Conservation (phyloP, 2,888 invertebrate species). For the Anthophora plumipes region DNA sequence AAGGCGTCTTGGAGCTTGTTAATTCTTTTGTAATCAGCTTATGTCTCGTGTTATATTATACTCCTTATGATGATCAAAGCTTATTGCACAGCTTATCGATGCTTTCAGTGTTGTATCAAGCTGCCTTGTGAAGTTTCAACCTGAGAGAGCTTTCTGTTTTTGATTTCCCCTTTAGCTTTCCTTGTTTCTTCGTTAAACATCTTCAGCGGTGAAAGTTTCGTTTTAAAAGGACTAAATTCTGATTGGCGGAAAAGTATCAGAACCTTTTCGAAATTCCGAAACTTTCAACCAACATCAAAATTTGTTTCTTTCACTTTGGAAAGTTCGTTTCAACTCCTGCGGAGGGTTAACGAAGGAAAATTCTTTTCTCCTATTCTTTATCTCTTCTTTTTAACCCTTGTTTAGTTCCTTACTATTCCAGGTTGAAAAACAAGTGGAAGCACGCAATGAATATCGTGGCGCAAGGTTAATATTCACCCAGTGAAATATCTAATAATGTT, state of each 20-base stretch:
- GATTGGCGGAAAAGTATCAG: neutral
- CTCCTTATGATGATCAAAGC: constrained; percentile 31
- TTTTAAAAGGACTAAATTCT: constrained; percentile 10
- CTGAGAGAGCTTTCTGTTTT: neutral
- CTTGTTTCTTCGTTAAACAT: neutral
- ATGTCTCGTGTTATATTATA: neutral
- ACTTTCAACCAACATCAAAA: constrained; percentile 29
- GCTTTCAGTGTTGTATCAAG: too few relatives aligned
- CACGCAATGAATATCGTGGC: neutral
- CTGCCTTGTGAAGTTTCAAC: too few relatives aligned
- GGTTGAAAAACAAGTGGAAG: neutral
- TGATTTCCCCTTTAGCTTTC: too few relatives aligned
- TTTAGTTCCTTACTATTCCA: too few relatives aligned
- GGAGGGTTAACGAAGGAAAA: constrained; percentile 3
- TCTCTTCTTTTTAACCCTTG: too few relatives aligned
- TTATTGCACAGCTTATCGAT: constrained; percentile 23
- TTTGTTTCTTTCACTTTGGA: neutral
- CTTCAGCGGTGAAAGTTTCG: constrained; percentile 14
- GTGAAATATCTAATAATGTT: constrained; percentile 13
- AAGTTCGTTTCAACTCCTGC: constrained; percentile 14
- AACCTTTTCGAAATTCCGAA: constrained; percentile 25
- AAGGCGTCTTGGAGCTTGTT: constrained; percentile 6
- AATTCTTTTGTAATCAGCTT: constrained; percentile 21
- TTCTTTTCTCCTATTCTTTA: too few relatives aligned
- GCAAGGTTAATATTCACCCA: constrained; percentile 1